Evolutionary conservation across 2,113 vertebrate genomes (phyloP).

Genomic region (Myodes glareolus): DNA sequence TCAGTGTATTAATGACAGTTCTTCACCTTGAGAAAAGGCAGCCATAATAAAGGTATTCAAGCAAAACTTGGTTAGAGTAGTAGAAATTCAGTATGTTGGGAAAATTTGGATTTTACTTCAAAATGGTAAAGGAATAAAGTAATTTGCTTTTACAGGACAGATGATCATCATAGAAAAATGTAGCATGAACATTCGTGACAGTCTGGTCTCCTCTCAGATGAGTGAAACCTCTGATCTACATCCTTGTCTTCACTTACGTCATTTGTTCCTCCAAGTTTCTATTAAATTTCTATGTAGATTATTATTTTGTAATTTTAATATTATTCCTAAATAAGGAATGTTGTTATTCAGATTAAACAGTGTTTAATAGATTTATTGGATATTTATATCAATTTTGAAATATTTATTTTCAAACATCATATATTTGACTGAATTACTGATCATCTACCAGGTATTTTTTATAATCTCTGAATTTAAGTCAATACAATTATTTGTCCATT

Average conservation of each 20-base stretch:
- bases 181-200: background rate
- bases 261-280: background rate
- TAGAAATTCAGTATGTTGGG: background rate
- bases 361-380: background rate
- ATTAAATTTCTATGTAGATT: background rate
- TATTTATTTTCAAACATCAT: no score
- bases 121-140: background rate
- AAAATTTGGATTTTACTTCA: background rate
- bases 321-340: background rate
- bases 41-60: background rate
- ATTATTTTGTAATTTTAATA: background rate
- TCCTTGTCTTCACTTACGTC: background rate
- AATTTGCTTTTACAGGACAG: background rate
- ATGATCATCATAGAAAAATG: background rate
- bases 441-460: background rate
- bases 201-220: background rate
- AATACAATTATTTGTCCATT: background rate
- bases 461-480: background rate
- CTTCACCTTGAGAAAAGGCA: background rate
- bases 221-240: background rate
- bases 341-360: background rate
- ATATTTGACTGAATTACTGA: background rate
- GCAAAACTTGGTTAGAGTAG: background rate
- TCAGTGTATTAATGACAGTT: background rate
- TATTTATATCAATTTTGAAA: background rate